A percentile compares a stretch with the other conserved stretches of the same genome.
phyloP scores from a whole-genome alignment of 1,140 invertebrate species.

The Macrotrachela quadricornifera region DNA sequence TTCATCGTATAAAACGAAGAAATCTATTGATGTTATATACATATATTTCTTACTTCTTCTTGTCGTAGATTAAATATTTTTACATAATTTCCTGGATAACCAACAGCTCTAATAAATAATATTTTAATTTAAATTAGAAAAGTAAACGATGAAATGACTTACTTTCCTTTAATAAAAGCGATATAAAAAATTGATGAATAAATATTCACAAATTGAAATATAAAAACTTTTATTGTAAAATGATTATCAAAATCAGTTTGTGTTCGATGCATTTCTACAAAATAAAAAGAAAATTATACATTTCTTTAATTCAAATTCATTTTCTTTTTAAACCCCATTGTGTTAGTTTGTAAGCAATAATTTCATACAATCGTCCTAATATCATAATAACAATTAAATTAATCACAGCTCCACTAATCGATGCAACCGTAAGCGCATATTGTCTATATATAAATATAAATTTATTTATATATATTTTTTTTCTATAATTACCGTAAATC shows the following conservation, averaged over 20 bases:
- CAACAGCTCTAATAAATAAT: background rate
- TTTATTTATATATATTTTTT: too few relatives aligned
- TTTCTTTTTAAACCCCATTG: constrained; percentile 3
- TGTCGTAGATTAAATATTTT: constrained; percentile 44
- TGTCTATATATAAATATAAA: too few relatives aligned
- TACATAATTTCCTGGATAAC: constrained; percentile 43
- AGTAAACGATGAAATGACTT: background rate
- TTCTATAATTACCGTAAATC: too few relatives aligned
- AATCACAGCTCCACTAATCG: background rate
- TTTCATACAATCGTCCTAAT: background rate
- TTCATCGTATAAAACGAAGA: background rate
- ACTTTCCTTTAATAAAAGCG: constrained; percentile 61
- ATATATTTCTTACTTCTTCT: constrained; percentile 41
- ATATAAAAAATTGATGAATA: constrained; percentile 89
- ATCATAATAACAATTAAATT: background rate
- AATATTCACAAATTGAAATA: constrained; percentile 92
- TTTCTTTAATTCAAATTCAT: too few relatives aligned
- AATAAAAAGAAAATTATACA: constrained; percentile 10
- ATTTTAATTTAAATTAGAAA: background rate
- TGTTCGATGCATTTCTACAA: constrained; percentile 62
- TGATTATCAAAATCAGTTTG: constrained; percentile 95
- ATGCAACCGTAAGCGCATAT: too few relatives aligned
- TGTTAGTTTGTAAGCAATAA: background rate
- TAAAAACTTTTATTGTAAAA: constrained; percentile 80
- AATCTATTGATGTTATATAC: background rate